Base-by-base conservation (phyloP, 64 coral and sea anemone genomes). In the Stichodactyla mertensii region DNA sequence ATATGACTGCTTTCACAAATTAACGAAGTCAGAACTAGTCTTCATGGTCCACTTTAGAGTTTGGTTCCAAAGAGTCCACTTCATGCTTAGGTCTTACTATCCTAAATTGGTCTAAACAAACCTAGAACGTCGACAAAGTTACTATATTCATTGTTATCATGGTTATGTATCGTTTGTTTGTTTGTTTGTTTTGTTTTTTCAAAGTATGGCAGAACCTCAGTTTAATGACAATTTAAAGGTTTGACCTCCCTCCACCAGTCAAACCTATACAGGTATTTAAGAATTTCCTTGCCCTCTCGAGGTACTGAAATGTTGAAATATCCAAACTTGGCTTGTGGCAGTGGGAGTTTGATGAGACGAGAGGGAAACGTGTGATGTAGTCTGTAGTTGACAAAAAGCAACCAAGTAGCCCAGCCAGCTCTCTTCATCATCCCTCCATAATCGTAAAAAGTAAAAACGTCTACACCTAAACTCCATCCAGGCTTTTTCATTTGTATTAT, bases 261-360 rank as follows among this genome's bases (percentile, higher is more conserved):
- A 78, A 90, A 62, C 22, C 84, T 91, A 52, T 96, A 96, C 26
- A 96, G 83, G 26, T 96, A 80, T 54, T 92, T 92, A 77, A 92
- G 83, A 26, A 96, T 92, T 92, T 96, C 94, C 9, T 83, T 86
- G 5, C 88, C 94, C 52, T 80, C 86, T 19, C 88, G 85, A 20
- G 94, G 94, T 18, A 96, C 62, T 57, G 77, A 84, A 20, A 96
- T 88, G 70, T 87, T 64, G 45, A 92, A 92, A 51, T 87, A 87
- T 57, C 94, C 94, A 84, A 96, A 96, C 70, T 87, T 80, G 26
- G 84, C 54, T 56, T 92, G 54, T 7, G 94, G 94, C 51, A 96
- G 51, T 0, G 84, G 91, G 78, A 36, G 52, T 77, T 90, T 60
- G 6, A 96, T 85, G 3, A 96, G 59, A 10, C 70, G 61, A 7